Percentiles rank a stretch among this genome's conserved stretches.
Conservation (phyloP, 2,888 invertebrate species). For the Nowickia ferox region DNA sequence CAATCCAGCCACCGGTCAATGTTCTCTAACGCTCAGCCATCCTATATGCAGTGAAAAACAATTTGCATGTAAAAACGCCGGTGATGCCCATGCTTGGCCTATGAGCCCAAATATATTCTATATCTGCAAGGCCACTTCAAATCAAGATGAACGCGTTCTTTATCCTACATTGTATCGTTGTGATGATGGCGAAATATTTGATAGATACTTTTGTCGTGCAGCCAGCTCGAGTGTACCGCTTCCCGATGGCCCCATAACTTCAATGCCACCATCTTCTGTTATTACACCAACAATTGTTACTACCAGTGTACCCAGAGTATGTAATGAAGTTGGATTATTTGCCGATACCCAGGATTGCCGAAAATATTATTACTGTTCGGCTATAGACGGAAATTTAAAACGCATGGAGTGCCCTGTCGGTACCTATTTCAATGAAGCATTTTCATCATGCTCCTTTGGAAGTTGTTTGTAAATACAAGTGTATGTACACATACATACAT, state of each 20-base stretch:
- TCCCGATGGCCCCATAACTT: slow-evolving; percentile 46
- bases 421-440: slow-evolving; percentile 77
- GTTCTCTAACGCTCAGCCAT: slow-evolving; percentile 78
- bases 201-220: slow-evolving; percentile 73
- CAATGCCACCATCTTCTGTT: not conserved
- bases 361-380: slow-evolving; percentile 81
- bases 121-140: slow-evolving; percentile 81
- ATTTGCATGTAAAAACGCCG: slow-evolving; percentile 79
- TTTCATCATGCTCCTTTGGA: slow-evolving; percentile 78
- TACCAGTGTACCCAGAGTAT: not conserved
- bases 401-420: slow-evolving; percentile 79
- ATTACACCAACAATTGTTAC: slow-evolving; percentile 11
- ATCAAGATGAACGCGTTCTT: slow-evolving; percentile 78
- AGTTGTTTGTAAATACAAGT: slow-evolving; percentile 72
- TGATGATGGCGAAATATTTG: slow-evolving; percentile 80
- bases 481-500: not conserved
- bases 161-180: slow-evolving; percentile 82
- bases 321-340: slow-evolving; percentile 75
- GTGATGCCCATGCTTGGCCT: slow-evolving; percentile 81
- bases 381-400: slow-evolving; percentile 75
- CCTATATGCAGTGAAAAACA: slow-evolving; percentile 78
- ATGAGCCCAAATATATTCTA: slow-evolving; percentile 82
- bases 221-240: not conserved
- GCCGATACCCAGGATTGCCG: slow-evolving; percentile 77
- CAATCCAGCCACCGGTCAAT: slow-evolving; percentile 80